Evolutionary conservation across 2,113 vertebrate species (phyloP).

Genomic region (Agelaius tricolor): DNA sequence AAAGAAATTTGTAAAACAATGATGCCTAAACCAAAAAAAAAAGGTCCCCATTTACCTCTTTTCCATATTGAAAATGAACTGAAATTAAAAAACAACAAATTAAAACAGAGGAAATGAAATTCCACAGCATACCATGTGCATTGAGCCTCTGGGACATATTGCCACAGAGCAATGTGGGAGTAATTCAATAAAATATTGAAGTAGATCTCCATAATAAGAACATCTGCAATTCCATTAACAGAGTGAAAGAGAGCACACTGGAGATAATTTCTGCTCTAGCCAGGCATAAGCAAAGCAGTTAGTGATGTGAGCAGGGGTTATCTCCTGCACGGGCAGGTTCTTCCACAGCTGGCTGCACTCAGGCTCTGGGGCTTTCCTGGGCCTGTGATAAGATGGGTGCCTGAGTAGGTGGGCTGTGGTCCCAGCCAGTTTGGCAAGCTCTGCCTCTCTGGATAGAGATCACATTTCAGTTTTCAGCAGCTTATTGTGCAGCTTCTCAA

Average conservation of each 20-base stretch:
- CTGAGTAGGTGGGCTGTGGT: conserved; percentile 34
- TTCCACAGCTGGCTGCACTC: background rate
- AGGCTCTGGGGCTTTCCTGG: background rate
- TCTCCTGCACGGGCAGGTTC: background rate
- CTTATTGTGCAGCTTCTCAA: conserved; percentile 16
- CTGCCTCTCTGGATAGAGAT: background rate
- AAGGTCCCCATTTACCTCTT: background rate
- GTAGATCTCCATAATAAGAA: conserved; percentile 16
- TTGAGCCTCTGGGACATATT: conserved; percentile 1
- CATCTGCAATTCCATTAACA: background rate
- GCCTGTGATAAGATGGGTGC: background rate
- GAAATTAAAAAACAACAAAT: conserved; percentile 62
- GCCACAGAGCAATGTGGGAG: conserved; percentile 33
- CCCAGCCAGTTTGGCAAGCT: conserved; percentile 22
- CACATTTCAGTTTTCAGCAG: background rate
- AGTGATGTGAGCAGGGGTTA: background rate
- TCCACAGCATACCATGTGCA: background rate
- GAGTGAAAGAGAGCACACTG: background rate
- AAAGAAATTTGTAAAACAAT: background rate
- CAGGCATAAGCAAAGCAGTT: background rate
- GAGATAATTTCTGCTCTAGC: background rate
- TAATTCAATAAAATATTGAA: conserved; percentile 37
- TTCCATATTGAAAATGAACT: background rate
- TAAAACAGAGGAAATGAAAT: conserved; percentile 43
- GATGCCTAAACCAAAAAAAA: background rate